phyloP scores from a whole-genome alignment of 2,113 vertebrate species.

The Probosciger aterrimus region DNA sequence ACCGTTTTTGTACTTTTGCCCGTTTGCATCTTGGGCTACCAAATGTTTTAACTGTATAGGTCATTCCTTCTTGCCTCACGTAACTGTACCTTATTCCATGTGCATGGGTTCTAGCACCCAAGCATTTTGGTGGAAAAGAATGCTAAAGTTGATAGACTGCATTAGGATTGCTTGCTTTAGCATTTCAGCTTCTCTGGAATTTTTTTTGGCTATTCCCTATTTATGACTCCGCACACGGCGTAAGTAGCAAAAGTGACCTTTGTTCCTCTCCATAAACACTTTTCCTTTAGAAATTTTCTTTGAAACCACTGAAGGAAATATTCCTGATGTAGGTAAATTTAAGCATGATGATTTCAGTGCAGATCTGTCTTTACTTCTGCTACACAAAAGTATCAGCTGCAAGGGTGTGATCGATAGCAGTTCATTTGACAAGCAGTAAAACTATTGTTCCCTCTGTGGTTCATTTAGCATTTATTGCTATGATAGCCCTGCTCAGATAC shows the following conservation, averaged over 20 bases:
- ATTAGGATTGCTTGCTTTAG: background rate
- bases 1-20: slow-evolving; percentile 9
- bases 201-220: background rate
- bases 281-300: background rate
- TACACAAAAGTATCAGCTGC: background rate
- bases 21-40: background rate
- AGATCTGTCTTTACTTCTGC: background rate
- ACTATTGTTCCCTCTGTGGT: background rate
- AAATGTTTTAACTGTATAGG: background rate
- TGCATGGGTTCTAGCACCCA: background rate
- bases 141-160: background rate
- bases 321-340: background rate
- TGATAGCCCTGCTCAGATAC: background rate
- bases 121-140: background rate
- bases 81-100: background rate
- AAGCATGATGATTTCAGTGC: background rate
- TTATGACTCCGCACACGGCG: background rate
- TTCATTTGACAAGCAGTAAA: background rate
- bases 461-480: background rate
- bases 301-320: background rate
- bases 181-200: background rate
- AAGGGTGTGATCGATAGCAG: background rate
- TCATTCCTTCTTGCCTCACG: background rate
- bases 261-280: background rate
- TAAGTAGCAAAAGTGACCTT: background rate